Conservation (phyloP, 2,888 invertebrate genomes). For the Toxonevra muliebris region DNA sequence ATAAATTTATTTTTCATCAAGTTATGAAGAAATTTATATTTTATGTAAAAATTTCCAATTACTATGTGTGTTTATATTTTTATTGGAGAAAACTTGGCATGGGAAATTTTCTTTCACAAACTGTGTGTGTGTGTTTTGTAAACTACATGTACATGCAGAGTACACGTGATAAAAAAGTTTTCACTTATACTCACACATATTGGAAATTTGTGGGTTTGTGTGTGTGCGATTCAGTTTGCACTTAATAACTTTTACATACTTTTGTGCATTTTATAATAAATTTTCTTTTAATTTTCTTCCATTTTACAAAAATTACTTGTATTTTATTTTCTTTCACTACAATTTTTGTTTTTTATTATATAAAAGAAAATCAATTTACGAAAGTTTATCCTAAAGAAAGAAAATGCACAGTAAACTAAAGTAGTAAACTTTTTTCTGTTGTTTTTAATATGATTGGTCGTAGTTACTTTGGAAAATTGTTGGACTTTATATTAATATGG, state of each 20-base stretch:
- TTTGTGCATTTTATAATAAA: slow-evolving; percentile 26
- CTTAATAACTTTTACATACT: slow-evolving; percentile 30
- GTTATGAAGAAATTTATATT: too few species aligned
- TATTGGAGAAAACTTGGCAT: slow-evolving; percentile 22
- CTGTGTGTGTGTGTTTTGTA: slow-evolving; percentile 1
- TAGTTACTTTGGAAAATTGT: too few species aligned
- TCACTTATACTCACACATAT: slow-evolving; percentile 7
- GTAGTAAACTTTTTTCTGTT: too few species aligned
- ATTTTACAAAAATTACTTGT: slow-evolving; percentile 24
- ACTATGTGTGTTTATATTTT: too few species aligned
- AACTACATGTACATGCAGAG: slow-evolving; percentile 10
- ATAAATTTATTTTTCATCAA: too few species aligned
- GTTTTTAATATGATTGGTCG: too few species aligned
- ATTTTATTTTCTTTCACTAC: slow-evolving; percentile 22
- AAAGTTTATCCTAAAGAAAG: slow-evolving; percentile 22
- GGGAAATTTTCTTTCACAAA: slow-evolving; percentile 8
- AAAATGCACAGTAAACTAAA: too few species aligned
- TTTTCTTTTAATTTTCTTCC: slow-evolving; percentile 28
- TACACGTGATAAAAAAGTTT: slow-evolving; percentile 30
- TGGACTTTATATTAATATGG: too few species aligned
- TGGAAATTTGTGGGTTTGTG: slow-evolving; percentile 8
- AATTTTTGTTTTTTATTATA: slow-evolving; percentile 16
- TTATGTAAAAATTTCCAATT: too few species aligned
- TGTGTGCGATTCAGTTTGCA: slow-evolving; percentile 16
- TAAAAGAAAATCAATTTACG: slow-evolving; percentile 29